These are phyloP conservation scores for Sebastes kiyomatsui DNA, from an alignment of 2,797 vertebrate genomes.

Conservation along the genomic window DNA sequence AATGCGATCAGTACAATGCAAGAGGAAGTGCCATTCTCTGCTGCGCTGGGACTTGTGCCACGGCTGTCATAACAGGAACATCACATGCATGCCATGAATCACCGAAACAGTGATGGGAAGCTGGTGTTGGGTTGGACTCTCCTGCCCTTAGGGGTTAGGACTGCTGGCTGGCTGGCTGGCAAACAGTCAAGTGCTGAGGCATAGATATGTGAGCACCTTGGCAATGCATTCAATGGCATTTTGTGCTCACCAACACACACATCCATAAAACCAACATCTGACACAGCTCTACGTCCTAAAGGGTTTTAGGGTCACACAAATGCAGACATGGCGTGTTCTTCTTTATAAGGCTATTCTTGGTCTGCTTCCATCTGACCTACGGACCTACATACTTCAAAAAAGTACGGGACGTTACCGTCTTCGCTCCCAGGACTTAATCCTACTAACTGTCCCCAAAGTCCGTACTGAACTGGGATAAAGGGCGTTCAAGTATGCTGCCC, in stretches of 20 bases:
- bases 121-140: neutral
- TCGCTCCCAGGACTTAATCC: too few species aligned
- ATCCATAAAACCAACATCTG: conserved; percentile 25
- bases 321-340: neutral
- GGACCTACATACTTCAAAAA: too few species aligned
- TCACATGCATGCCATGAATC: conserved; percentile 55
- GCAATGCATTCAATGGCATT: conserved; percentile 26
- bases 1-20: neutral
- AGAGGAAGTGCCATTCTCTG: conserved; percentile 42
- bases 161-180: conserved; percentile 28
- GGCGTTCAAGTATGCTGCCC: too few species aligned
- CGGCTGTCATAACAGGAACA: conserved; percentile 37
- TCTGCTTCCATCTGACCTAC: too few species aligned
- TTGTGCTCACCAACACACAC: conserved; percentile 11
- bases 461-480: too few species aligned
- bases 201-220: conserved; percentile 60
- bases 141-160: conserved; percentile 14
- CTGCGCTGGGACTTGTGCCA: conserved; percentile 45
- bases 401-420: too few species aligned
- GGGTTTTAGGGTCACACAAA: conserved; percentile 8
- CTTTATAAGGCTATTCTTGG: too few species aligned
- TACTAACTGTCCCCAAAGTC: too few species aligned
- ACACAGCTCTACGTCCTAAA: conserved; percentile 2
- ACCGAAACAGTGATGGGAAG: conserved; percentile 31
- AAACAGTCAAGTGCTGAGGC: conserved; percentile 57